phyloP scores from a whole-genome alignment of 2,797 vertebrate species.

The Lacerta bilineata region DNA sequence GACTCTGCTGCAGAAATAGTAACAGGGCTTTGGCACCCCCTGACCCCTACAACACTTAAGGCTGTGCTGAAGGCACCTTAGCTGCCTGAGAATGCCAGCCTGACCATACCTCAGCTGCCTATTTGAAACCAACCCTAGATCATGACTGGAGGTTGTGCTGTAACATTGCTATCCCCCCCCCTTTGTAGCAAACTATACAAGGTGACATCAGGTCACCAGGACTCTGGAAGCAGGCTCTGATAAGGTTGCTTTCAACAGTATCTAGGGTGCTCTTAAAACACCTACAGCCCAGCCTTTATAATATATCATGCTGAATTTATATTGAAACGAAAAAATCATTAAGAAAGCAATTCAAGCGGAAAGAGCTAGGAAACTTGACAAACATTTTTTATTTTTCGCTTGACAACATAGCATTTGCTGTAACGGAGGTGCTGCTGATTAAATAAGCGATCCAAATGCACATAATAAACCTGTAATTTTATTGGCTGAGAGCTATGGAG shows the following conservation, averaged over 20 bases:
- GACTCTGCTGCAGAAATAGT: too few relatives aligned
- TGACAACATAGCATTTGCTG: conserved; percentile 42
- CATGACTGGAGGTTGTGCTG: neutral
- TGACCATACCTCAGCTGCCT: neutral
- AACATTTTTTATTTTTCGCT: conserved; percentile 59
- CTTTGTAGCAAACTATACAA: neutral
- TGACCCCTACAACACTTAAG: neutral
- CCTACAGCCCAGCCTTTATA: conserved; percentile 39
- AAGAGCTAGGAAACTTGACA: conserved; percentile 31
- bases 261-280: conserved; percentile 29
- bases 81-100: neutral
- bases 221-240: conserved; percentile 10
- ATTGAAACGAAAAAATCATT: conserved; percentile 56
- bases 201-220: conserved; percentile 12
- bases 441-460: conserved; percentile 54
- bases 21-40: too few relatives aligned
- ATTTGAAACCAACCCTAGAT: neutral
- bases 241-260: conserved; percentile 36
- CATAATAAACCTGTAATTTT: conserved; percentile 72
- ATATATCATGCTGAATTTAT: conserved; percentile 41
- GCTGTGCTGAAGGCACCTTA: neutral
- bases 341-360: conserved; percentile 50
- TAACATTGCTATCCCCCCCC: neutral
- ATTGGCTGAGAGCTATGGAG: conserved; percentile 67
- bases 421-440: conserved; percentile 55